Base-by-base conservation (phyloP, 2,113 vertebrate species). In the Dromaius novaehollandiae region DNA sequence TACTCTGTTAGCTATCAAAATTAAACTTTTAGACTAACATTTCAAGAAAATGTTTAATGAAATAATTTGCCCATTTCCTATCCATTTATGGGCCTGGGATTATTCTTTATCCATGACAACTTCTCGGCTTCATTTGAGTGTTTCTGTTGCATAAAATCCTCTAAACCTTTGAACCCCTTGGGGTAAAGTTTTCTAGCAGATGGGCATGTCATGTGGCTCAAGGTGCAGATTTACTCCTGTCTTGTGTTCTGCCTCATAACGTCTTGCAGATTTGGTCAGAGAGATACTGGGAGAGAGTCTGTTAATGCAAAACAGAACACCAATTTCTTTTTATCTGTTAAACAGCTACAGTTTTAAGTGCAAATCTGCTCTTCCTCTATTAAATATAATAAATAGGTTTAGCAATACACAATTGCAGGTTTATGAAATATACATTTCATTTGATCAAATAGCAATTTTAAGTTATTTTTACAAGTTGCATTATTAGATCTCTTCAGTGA, bases 151-250 rank as follows among this genome's bases (percentile, higher is more conserved):
- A 5, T 48, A 26, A 64, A 11, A 11, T 9, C 3, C 53, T 22
- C 14, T 16, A 51, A 86, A 65, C 15, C 11, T 13, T 19, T 0
- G 9, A 61, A 5, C 68, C 4, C 19, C 71, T 44, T 80, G 76
- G 61, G 14, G 18, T 50, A 28, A 16, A 20, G 14, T 21, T 53
- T 73, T 38, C 18, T 7, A 53, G n/a, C 4, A 60, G 25, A 28
- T 1, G 0, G n/a, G 8, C 11, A 22, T 0, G 2, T 77, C 32
- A 50, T 6, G 4, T 1, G 14, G 58, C 9, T 90, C 22, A 65
- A 48, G 53, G n/a, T n/a, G 4, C 28, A 42, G 60, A 36, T 93
- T 65, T 26, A 17, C 24, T 61, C 68, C 58, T 69, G 19, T 9
- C 11, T 10, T 42, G 6, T 70, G 53, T 71, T 10, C 40, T 86